phyloP scores from a whole-genome alignment of 2,113 vertebrate genomes.

The Mionectes macconnelli region DNA sequence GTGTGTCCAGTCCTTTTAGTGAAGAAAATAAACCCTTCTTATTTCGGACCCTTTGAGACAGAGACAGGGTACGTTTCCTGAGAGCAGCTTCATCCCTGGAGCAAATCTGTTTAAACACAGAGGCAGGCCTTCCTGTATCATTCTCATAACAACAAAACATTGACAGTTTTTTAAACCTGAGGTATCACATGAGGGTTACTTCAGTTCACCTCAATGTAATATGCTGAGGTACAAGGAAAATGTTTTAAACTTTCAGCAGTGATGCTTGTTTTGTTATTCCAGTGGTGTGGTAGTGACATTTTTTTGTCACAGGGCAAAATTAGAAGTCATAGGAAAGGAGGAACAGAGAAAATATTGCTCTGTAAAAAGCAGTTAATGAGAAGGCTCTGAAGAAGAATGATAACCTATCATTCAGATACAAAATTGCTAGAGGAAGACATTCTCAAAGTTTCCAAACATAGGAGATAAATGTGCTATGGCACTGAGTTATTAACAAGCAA shows the following conservation, averaged over 20 bases:
- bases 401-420: neutral
- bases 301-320: neutral
- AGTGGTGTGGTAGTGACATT: accelerated
- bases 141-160: neutral
- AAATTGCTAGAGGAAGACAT: neutral
- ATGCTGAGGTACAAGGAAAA: neutral
- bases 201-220: neutral
- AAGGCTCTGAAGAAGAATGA: neutral
- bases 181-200: neutral
- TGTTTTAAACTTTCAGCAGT: neutral
- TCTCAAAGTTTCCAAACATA: neutral
- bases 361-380: neutral
- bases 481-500: neutral
- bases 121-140: neutral
- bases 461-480: neutral
- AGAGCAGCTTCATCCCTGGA: conserved; percentile 90
- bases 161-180: neutral
- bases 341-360: neutral
- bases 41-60: conserved; percentile 76
- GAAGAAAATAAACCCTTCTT: conserved; percentile 94
- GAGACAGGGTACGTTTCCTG: conserved; percentile 87
- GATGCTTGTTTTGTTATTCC: neutral
- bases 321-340: neutral
- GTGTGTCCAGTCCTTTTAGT: conserved; percentile 90
- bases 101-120: conserved; percentile 81